Percentiles rank a stretch among this genome's conserved stretches.
These are phyloP conservation scores for Euura lappo DNA, from an alignment of 1,140 invertebrate species.

Conservation along the genomic window DNA sequence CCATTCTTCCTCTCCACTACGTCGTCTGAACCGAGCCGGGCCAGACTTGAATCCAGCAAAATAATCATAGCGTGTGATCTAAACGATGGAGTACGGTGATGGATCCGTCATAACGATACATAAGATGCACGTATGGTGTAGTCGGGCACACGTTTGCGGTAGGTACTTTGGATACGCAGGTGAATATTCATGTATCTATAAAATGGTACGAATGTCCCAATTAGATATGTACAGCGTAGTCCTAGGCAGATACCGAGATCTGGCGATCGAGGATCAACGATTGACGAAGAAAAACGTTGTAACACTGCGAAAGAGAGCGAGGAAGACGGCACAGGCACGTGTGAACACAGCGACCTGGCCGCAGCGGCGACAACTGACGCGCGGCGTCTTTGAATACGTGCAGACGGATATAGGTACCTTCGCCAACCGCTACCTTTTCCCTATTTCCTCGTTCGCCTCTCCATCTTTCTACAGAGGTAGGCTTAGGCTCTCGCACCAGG, in stretches of 20 bases:
- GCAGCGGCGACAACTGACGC: slow-evolving; percentile 14
- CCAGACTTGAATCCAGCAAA: no score
- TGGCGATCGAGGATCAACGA: neutral
- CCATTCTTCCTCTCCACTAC: neutral
- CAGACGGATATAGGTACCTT: neutral
- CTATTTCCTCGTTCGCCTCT: neutral
- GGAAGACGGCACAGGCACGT: slow-evolving; percentile 43
- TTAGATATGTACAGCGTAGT: no score
- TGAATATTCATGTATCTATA: no score
- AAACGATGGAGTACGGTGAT: no score
- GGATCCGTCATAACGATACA: no score
- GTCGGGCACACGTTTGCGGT: no score
- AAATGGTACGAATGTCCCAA: no score
- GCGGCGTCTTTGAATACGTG: slow-evolving; percentile 16
- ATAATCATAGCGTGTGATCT: no score
- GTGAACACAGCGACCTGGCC: slow-evolving; percentile 54
- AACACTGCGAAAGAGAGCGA: slow-evolving; percentile 19
- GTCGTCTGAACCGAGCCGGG: no score
- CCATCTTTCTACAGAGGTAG: slow-evolving; percentile 22
- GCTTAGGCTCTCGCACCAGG: slow-evolving; percentile 32
- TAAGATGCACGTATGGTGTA: no score
- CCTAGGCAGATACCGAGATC: neutral
- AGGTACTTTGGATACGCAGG: no score
- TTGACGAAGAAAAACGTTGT: neutral
- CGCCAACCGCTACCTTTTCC: neutral